Evolutionary conservation across 1,140 invertebrate genomes (phyloP).

Genomic region (Brachionus sp.): DNA sequence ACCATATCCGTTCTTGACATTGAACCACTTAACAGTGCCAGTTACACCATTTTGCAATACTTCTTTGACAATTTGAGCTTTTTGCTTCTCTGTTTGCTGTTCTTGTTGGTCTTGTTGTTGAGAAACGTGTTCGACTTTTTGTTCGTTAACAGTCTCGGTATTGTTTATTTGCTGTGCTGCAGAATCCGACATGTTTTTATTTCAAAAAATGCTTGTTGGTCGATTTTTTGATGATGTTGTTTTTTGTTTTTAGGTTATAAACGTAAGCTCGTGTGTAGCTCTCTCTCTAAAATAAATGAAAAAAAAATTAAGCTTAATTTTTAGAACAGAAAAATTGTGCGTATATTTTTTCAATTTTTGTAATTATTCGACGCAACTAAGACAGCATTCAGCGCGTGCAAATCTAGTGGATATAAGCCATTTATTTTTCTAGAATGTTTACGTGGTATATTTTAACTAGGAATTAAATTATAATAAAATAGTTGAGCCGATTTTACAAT

Average conservation of each 20-base stretch:
- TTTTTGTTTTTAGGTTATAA: not conserved
- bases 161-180: not conserved
- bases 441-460: not conserved
- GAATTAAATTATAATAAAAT: slow-evolving; percentile 13
- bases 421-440: not conserved
- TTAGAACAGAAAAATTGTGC: not conserved
- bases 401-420: not conserved
- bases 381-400: not conserved
- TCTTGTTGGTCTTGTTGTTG: not conserved
- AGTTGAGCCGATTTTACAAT: not conserved
- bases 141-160: not conserved
- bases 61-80: slow-evolving; percentile 20
- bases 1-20: not conserved
- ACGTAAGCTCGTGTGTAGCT: not conserved
- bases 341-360: not conserved
- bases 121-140: not conserved
- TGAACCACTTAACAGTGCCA: slow-evolving; percentile 90
- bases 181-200: slow-evolving; percentile 10
- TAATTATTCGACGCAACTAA: not conserved
- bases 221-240: slow-evolving; percentile 3
- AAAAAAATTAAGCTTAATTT: not conserved
- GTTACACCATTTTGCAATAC: slow-evolving; percentile 61
- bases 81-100: not conserved
- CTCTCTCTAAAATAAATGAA: not conserved
- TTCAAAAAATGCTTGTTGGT: slow-evolving; percentile 32